A percentile compares a stretch with the other conserved stretches of the same genome.
Conservation (phyloP, 1,140 invertebrate species). For the Coenobita brevimanus region DNA sequence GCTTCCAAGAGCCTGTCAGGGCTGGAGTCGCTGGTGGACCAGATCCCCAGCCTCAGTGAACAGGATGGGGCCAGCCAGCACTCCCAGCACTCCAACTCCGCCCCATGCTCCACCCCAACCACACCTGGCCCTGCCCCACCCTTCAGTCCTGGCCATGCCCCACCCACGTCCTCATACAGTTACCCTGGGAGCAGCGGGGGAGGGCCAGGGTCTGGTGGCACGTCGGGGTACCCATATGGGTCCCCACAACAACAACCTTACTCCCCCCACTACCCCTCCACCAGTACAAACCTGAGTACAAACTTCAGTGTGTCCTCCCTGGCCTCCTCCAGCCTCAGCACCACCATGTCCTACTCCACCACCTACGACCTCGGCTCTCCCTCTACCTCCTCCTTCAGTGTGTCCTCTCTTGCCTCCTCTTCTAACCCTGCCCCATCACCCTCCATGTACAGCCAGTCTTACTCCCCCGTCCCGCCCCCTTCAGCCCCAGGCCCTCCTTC, state of each 20-base stretch:
- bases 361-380: slow-evolving; percentile 71
- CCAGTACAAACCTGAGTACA: slow-evolving; percentile 71
- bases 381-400: slow-evolving; percentile 69
- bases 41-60: slow-evolving; percentile 90
- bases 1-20: slow-evolving; percentile 90
- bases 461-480: slow-evolving; percentile 68
- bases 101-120: slow-evolving; percentile 62
- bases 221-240: slow-evolving; percentile 68
- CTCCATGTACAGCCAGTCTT: slow-evolving; percentile 67
- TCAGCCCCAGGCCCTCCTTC: slow-evolving; percentile 67
- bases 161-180: slow-evolving; percentile 55
- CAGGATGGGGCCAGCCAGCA: slow-evolving; percentile 70
- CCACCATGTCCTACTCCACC: slow-evolving; percentile 70
- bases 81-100: slow-evolving; percentile 66
- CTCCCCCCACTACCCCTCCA: slow-evolving; percentile 70
- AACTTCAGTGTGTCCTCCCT: slow-evolving; percentile 74
- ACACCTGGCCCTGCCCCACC: slow-evolving; percentile 59
- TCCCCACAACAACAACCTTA: slow-evolving; percentile 69
- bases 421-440: slow-evolving; percentile 61
- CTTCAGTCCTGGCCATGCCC: slow-evolving; percentile 56
- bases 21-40: slow-evolving; percentile 90
- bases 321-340: slow-evolving; percentile 73
- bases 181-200: slow-evolving; percentile 60
- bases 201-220: slow-evolving; percentile 59
- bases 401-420: slow-evolving; percentile 68